phyloP scores from a whole-genome alignment of 2,888 invertebrate species.

The Mythimna lalbum region DNA sequence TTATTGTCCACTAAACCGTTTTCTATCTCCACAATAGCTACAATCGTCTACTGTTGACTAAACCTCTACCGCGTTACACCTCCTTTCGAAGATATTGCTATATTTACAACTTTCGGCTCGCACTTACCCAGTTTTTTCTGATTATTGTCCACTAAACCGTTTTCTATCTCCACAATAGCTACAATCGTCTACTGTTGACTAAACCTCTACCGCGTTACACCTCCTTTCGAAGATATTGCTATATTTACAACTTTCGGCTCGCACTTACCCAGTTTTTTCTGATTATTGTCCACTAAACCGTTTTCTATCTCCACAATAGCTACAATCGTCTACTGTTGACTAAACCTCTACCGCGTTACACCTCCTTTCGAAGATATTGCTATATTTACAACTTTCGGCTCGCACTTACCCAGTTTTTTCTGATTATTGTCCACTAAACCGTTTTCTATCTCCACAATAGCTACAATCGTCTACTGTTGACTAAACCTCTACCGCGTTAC shows the following conservation, averaged over 20 bases:
- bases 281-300: no score
- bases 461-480: not conserved
- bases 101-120: no score
- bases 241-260: no score
- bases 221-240: constrained; percentile 22
- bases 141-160: no score
- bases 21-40: not conserved
- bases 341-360: constrained; percentile 3
- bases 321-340: not conserved
- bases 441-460: not conserved
- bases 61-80: constrained; percentile 1
- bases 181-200: not conserved
- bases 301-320: not conserved
- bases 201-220: constrained; percentile 4
- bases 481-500: constrained; percentile 4
- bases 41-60: not conserved
- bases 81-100: constrained; percentile 24
- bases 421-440: no score
- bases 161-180: not conserved
- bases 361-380: constrained; percentile 23
- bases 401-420: no score
- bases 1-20: no score
- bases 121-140: no score
- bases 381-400: no score
- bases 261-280: no score